phyloP scores from a whole-genome alignment of 23 tunicate species.

The Ciona savignyi region DNA sequence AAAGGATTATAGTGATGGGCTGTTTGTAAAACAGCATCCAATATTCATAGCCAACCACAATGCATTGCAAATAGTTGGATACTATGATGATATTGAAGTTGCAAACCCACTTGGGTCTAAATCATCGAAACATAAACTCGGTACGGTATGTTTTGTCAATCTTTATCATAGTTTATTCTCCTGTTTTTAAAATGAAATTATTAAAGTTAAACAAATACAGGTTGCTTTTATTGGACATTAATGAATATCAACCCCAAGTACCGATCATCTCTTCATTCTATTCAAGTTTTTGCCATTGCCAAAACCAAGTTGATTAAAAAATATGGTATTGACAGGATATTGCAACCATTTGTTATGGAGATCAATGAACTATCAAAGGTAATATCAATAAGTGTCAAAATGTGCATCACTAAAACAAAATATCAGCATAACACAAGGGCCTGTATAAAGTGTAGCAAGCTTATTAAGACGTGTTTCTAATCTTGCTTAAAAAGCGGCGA shows the following conservation, averaged over 20 bases:
- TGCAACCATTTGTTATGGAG: constrained; percentile 7
- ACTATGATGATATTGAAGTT: constrained; percentile 24
- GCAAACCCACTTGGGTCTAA: constrained; percentile 18
- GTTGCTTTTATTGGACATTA: constrained; percentile 16
- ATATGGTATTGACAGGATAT: constrained; percentile 6
- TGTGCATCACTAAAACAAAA: no score
- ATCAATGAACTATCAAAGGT: neutral
- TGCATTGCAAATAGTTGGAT: constrained; percentile 4
- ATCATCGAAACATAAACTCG: constrained; percentile 7
- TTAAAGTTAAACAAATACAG: neutral
- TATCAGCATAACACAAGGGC: no score
- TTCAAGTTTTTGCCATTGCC: constrained; percentile 7
- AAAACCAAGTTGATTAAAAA: constrained; percentile 7
- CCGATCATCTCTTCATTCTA: constrained; percentile 4
- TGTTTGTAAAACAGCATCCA: neutral
- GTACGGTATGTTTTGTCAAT: neutral
- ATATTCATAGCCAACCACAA: neutral
- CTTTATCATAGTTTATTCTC: neutral
- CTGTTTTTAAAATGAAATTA: neutral
- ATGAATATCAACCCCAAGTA: constrained; percentile 6
- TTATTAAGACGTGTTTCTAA: no score
- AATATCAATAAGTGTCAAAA: no score
- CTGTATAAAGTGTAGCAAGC: no score
- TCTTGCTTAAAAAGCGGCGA: no score
- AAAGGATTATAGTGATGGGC: constrained; percentile 1